Evolutionary conservation across 2,888 invertebrate species (phyloP), one percentile per base, ranked within the genome.

Genomic region (Leuctra nigra): DNA sequence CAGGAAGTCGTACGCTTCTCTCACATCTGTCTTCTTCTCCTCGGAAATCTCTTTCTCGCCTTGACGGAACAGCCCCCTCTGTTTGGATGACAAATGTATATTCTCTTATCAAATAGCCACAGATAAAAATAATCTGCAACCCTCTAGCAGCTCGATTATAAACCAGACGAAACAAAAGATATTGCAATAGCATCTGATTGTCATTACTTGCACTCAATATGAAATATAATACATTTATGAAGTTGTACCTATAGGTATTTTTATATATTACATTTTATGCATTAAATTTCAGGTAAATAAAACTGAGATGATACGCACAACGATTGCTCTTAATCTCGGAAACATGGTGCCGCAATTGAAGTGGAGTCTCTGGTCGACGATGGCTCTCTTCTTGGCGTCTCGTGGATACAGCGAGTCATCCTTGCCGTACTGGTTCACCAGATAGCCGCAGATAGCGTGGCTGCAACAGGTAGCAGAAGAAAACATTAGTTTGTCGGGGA

Each of bases 341-440:
- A 80, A 81, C 47, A 85, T 69, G 22, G 76, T 75, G 0, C 81
- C 79, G 64, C 77, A 74, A 69, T 84, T 83, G 65, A 84, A 84
- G 64, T 79, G 78, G 36, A 84, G 68, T 61, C 82, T 71, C 64
- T 82, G 80, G 67, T 84, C 78, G 1, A 85, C 77, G 4, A 79
- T 18, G 1, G 82, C 83, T 56, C 79, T 74, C 54, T 70, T 67
- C 66, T 77, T 74, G 1, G 75, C 64, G 65, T 83, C 81, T 61
- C 74, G 77, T 0, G 85, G 84, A 68, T 83, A 84, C 22, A 83
- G 70, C 35, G 69, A 67, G 59, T 79, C 79, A 63, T 80, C 77
- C 66, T 78, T 80, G 0, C 75, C 80, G 67, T 80, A 84, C 59
- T 78, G 77, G 60, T 77, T 77, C 0, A 77, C 80, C 61, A 85